Evolutionary conservation across 2,113 vertebrate genomes (phyloP).

Genomic region (Morone saxatilis): DNA sequence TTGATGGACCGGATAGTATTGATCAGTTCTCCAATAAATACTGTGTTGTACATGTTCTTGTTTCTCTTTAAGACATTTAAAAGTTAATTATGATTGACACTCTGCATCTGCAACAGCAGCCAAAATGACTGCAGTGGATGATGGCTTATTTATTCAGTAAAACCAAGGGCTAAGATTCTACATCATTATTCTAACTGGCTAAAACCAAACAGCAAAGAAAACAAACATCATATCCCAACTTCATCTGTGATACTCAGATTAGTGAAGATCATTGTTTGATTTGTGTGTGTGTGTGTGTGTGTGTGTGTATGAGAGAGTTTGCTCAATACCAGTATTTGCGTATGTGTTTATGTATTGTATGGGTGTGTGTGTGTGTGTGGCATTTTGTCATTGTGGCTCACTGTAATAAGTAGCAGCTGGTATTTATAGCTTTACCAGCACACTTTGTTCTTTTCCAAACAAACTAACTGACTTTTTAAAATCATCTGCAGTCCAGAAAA

Average conservation of each 20-base stretch:
- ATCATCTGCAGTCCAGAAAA: conserved; percentile 72
- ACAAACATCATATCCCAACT: conserved; percentile 4
- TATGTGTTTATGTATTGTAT: conserved; percentile 17
- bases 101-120: conserved; percentile 26
- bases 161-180: not conserved
- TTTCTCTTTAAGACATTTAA: not conserved
- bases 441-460: conserved; percentile 68
- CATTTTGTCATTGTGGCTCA: conserved; percentile 52
- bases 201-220: conserved; percentile 24
- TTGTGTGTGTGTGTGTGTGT: not conserved
- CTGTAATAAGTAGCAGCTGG: conserved; percentile 76
- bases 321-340: conserved; percentile 4
- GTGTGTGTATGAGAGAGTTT: conserved; percentile 2
- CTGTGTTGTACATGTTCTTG: not conserved
- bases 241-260: conserved; percentile 6
- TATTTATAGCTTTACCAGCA: conserved; percentile 58
- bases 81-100: not conserved
- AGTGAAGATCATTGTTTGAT: not conserved
- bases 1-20: not conserved
- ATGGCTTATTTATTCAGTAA: not conserved
- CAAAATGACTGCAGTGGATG: not conserved
- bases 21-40: not conserved
- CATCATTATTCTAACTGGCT: conserved; percentile 1
- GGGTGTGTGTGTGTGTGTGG: conserved; percentile 28
- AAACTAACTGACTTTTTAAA: conserved; percentile 69